Evolutionary conservation across 2,113 vertebrate species (phyloP).

Genomic region (Pica pica): DNA sequence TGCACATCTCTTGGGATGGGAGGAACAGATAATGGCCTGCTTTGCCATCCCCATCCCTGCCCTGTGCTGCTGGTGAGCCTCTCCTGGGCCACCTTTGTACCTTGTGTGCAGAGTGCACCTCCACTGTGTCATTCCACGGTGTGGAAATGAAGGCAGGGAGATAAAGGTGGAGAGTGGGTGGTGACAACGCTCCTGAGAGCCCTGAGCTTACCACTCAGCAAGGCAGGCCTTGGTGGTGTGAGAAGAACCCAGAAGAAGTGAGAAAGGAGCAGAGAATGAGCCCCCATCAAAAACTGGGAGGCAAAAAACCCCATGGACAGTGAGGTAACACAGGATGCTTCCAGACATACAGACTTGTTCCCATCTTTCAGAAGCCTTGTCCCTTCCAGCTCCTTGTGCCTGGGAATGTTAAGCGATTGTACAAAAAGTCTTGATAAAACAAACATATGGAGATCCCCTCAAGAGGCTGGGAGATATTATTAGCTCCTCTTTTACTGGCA

Average conservation of each 20-base stretch:
- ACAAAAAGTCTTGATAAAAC: neutral
- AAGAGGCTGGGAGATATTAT: slow-evolving; percentile 9
- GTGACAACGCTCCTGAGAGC: slow-evolving; percentile 9
- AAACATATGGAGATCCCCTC: neutral
- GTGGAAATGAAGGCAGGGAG: slow-evolving; percentile 34
- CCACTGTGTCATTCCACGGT: accelerated
- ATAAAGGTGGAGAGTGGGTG: slow-evolving; percentile 39
- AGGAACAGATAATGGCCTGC: neutral
- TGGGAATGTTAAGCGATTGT: neutral
- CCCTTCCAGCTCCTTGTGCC: neutral
- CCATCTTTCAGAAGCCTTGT: neutral
- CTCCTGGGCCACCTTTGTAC: neutral
- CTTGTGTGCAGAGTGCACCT: neutral
- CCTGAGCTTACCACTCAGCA: slow-evolving; percentile 24
- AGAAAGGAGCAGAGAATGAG: neutral
- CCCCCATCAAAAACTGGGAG: neutral
- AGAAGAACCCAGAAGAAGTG: neutral
- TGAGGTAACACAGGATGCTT: neutral
- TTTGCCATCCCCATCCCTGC: neutral
- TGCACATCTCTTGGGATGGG: neutral
- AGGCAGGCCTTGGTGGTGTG: neutral
- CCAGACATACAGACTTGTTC: neutral
- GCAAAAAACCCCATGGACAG: neutral
- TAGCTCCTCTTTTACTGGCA: slow-evolving; percentile 36
- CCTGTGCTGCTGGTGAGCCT: neutral